Evolutionary conservation across 2,888 invertebrate species (phyloP), one percentile per base, ranked within the genome.

Genomic region (Parnassius smintheus): DNA sequence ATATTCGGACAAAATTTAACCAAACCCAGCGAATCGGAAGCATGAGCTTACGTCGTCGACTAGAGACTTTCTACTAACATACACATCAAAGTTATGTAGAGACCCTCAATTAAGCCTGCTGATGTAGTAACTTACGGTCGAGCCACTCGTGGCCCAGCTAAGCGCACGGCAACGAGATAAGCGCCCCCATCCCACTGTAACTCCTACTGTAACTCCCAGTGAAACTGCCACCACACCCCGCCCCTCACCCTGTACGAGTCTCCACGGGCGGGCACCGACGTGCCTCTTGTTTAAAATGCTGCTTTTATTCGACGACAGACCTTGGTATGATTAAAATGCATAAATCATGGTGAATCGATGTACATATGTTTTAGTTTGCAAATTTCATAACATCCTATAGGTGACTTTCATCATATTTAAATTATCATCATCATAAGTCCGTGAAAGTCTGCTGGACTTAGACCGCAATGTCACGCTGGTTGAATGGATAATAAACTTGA

Each of bases 71-170:
- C 22, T 60, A 60, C 41, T 22, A 41, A 61, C 56, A 18, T 51
- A 35, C 35, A 51, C 61, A 51, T 61, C 58, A 53, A 59, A 60
- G 67, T 59, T 62, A 57, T 65, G 58, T 45, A 56, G 60, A 66
- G 65, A 50, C 68, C 68, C 71, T 70, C 71, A 73, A 73, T 71
- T 68, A 72, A 67, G 64, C 63, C 57, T 68, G 66, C 66, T 62
- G 66, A 70, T 64, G 59, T 52, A 58, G 65, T 66, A 66, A 65
- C 61, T 69, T 65, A 65, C 72, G 64, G 65, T 63, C 62, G 62
- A 66, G 70, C 70, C 70, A 70, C 71, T 70, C 70, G 68, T 49
- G 65, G 73, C 56, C 18, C 46, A 9, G 64, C 65, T 66, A 45
- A 64, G 65, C 66, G 59, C 13, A 56, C 56, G 70, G 59, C 62